phyloP scores from a whole-genome alignment of 2,113 vertebrate species.

The Circaetus cinerascens region DNA sequence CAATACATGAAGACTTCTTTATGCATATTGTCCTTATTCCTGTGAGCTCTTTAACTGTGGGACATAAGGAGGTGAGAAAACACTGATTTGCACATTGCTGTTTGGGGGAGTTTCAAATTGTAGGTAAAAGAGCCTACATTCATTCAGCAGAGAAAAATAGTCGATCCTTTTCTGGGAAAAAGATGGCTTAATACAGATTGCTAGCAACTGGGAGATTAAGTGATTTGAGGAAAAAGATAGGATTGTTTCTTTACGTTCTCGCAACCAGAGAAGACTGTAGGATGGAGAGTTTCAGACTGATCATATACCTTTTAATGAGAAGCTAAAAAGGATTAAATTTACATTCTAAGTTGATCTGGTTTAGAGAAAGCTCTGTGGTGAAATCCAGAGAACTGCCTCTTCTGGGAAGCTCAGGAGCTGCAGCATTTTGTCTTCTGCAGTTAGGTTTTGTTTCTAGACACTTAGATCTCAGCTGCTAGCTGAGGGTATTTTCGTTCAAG shows the following conservation, averaged over 20 bases:
- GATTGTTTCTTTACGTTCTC: neutral
- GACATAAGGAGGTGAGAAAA: neutral
- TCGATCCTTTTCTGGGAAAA: neutral
- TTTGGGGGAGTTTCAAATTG: neutral
- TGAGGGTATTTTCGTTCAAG: constrained; percentile 19
- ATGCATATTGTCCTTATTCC: neutral
- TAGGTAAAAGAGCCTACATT: neutral
- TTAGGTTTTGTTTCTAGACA: neutral
- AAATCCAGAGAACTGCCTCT: neutral
- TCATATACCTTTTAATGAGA: constrained; percentile 3
- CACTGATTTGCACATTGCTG: neutral
- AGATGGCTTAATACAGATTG: neutral
- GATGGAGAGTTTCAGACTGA: neutral
- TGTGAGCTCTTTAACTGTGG: neutral
- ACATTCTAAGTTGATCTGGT: neutral
- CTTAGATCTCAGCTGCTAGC: neutral
- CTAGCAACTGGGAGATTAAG: neutral
- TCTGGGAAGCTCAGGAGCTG: neutral
- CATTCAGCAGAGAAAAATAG: neutral
- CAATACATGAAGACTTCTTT: neutral
- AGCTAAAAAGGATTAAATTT: constrained; percentile 12
- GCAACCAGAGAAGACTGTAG: neutral
- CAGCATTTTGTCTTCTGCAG: neutral
- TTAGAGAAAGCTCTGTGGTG: neutral
- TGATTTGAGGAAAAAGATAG: neutral